Evolutionary conservation across 2,888 invertebrate species (phyloP), one percentile per base, ranked within the genome.

Genomic region (Hedya salicella): DNA sequence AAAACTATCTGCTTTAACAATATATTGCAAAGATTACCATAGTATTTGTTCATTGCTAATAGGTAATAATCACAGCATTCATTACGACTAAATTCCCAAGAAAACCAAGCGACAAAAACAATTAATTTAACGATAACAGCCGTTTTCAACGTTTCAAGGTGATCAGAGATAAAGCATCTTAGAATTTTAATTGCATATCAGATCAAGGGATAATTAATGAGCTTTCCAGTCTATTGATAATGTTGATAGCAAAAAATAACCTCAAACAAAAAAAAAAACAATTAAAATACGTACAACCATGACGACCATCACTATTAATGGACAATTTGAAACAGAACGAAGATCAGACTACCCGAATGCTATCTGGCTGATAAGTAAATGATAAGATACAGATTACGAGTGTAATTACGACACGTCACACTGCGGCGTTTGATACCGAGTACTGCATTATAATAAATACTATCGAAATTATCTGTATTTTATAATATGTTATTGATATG

Each of bases 351-450:
- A 62, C 50, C 19, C 30, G 36, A 54, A 46, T 32, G 42, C 39
- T 54, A 60, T 72, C 71, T 49, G 61, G 69, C 57, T 71, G 77
- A 78, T 73, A 79, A 75, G 61, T 16, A 21, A 25, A 62, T 62
- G 89, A 89, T 89, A 88, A 87, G 85, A 86, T 81, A 76, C 73
- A 70, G 84, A 85, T 82, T 84, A 81, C 61, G 44, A 72, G 69
- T 73, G 82, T 86, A 88, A 90, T 88, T 88, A 84, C 75, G 70
- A 68, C 82, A 81, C 90, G 91, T 91, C 91, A 91, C 75, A 90
- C 88, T 91, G 91, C 91, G 89, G 89, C 78, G 78, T 81, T 81
- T 75, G 84, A 85, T 87, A 88, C 74, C 69, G 78, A 85, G 82
- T 89, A 80, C 90, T 87, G 91, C 91, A 89, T 82, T 85, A 83